Evolutionary conservation across 2,888 invertebrate species (phyloP), one percentile per base, ranked within the genome.

Genomic region (Myathropa florea): DNA sequence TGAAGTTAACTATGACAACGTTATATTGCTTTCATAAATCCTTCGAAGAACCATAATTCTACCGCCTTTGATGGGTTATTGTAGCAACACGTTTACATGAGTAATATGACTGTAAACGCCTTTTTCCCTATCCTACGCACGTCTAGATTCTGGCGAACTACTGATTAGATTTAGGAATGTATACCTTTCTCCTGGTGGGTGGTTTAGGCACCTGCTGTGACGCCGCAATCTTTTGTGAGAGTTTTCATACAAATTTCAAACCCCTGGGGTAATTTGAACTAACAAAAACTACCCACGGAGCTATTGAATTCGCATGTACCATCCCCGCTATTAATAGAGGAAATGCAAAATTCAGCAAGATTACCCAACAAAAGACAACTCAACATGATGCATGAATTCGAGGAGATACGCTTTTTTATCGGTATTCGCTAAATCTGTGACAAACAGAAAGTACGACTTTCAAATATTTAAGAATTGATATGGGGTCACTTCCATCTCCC

Each of bases 141-240:
- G 10, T 63, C 7, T 28, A 57, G 39, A 36, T 46, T 6, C 26
- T 57, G 14, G 23, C 30, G 39, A 55, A 61, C 26, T 67, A 55
- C 53, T 73, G 79, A 64, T 72, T 65, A 64, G 21, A 67, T 71
- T 71, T 65, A 2, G 65, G 18, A n/a, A 23, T 28, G 14, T 21
- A n/a, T 23, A 68, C 60, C 12, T 12, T 53, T 30, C 46, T 24
- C 14, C 33, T 64, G 39, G 60, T 46, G 10, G 53, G 18, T 30
- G 26, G 30, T 12, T 39, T 30, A 28, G 23, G 59, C 72, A 80
- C 80, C 80, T 80, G 72, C 80, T 80, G 80, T 67, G 72, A 53
- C 60, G 67, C 60, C 72, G 53, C 72, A 67, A 60, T 60, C 72
- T 72, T 79, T 72, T 72, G 78, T 70, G 33, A 53, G 39, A 55